Conservation (phyloP, 2,888 invertebrate species). For the Notodonta ziczac region DNA sequence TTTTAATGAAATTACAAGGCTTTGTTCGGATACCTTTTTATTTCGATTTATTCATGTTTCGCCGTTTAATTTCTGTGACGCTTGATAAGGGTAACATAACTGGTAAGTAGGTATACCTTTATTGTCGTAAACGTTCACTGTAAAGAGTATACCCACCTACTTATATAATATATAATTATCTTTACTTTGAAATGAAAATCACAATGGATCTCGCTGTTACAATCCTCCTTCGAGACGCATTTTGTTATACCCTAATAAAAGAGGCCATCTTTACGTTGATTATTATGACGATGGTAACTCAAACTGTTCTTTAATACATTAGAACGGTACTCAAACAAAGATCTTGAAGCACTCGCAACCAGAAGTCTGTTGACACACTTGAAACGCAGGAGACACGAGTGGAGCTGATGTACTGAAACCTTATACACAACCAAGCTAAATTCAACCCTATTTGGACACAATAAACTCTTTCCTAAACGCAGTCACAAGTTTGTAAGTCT, state of each 20-base stretch:
- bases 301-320: conserved; percentile 28
- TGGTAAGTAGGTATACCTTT: too few relatives aligned
- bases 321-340: conserved; percentile 32
- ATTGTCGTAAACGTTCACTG: too few relatives aligned
- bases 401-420: conserved; percentile 13
- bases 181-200: too few relatives aligned
- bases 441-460: conserved; percentile 10
- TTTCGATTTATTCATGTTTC: conserved; percentile 31
- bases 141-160: too few relatives aligned
- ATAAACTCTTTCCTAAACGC: conserved; percentile 9
- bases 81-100: conserved; percentile 28
- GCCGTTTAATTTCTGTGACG: conserved; percentile 34
- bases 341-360: conserved; percentile 23
- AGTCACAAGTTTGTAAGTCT: conserved; percentile 15
- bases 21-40: conserved; percentile 29
- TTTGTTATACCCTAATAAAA: too few relatives aligned
- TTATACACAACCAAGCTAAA: conserved; percentile 10
- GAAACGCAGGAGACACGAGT: conserved; percentile 22
- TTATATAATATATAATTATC: too few relatives aligned
- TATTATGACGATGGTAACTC: neutral
- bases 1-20: conserved; percentile 33
- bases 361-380: conserved; percentile 40
- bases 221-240: neutral
- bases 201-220: too few relatives aligned
- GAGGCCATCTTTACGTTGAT: neutral